Conservation (phyloP, 1,140 invertebrate genomes). For the Aphidius gifuensis region DNA sequence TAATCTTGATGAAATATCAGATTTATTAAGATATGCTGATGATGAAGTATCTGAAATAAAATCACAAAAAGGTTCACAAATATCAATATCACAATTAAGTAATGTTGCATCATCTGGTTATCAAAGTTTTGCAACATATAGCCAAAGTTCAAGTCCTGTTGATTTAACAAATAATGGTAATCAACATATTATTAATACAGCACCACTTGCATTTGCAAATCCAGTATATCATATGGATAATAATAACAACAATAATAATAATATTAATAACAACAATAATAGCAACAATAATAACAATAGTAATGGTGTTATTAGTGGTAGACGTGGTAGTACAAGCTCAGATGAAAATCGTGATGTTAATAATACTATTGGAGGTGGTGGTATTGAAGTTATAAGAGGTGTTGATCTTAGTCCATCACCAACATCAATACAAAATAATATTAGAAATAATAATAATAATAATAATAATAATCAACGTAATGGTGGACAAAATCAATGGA, state of each 20-base stretch:
- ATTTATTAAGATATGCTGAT: conserved; percentile 61
- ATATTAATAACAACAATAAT: conserved; percentile 56
- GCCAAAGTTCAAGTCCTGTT: conserved; percentile 85
- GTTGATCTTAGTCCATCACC: conserved; percentile 51
- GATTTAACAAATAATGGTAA: conserved; percentile 63
- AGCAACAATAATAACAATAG: conserved; percentile 48
- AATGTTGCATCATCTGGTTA: conserved; percentile 85
- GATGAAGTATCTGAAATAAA: conserved; percentile 53
- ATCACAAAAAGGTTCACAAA: conserved; percentile 53
- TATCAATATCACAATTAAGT: conserved; percentile 75
- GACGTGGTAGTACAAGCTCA: conserved; percentile 33
- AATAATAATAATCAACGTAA: conserved; percentile 58
- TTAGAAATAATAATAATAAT: conserved; percentile 57
- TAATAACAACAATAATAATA: conserved; percentile 40
- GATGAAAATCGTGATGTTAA: not conserved
- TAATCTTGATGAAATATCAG: conserved; percentile 70
- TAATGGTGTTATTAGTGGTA: conserved; percentile 35
- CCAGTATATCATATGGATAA: conserved; percentile 76
- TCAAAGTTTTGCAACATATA: conserved; percentile 86
- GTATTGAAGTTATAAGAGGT: conserved; percentile 46
- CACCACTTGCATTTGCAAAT: conserved; percentile 82
- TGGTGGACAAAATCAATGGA: conserved; percentile 45
- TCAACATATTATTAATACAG: conserved; percentile 55
- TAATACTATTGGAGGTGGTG: conserved; percentile 28
- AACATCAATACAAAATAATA: conserved; percentile 40